Evolutionary conservation across 2,888 invertebrate genomes (phyloP).

Genomic region (Amiota mariae): DNA sequence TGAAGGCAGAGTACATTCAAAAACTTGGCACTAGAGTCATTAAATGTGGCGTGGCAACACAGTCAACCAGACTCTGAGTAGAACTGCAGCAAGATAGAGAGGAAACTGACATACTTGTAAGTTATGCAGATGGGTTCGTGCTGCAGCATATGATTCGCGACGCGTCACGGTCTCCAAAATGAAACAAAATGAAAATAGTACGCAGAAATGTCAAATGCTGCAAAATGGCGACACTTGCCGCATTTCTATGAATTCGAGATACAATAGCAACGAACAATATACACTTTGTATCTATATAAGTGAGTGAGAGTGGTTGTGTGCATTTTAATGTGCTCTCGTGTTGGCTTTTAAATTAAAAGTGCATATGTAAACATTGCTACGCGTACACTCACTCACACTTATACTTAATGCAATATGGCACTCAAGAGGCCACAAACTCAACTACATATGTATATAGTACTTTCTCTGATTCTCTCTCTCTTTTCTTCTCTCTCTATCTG

Average conservation of each 20-base stretch:
- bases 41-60: constrained; percentile 36
- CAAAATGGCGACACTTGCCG: constrained; percentile 5
- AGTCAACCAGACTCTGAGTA: neutral
- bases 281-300: too few relatives aligned
- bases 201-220: neutral
- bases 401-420: constrained; percentile 10
- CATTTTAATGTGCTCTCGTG: neutral
- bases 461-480: neutral
- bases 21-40: constrained; percentile 40
- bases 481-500: too few relatives aligned
- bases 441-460: neutral
- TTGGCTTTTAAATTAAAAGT: constrained; percentile 11
- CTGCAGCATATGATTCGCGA: neutral
- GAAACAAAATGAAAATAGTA: too few relatives aligned
- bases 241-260: neutral
- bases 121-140: neutral
- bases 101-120: neutral
- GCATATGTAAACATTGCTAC: constrained; percentile 7
- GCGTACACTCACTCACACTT: neutral
- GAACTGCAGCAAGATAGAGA: neutral
- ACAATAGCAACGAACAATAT: too few relatives aligned
- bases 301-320: too few relatives aligned
- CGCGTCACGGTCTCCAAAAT: neutral
- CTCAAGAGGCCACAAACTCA: constrained; percentile 2
- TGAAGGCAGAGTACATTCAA: neutral